A percentile compares a stretch with the other conserved stretches of the same genome.
These are phyloP conservation scores for Micromussa lordhowensis DNA, from an alignment of 92 coral and sea anemone genomes.

Conservation along the genomic window DNA sequence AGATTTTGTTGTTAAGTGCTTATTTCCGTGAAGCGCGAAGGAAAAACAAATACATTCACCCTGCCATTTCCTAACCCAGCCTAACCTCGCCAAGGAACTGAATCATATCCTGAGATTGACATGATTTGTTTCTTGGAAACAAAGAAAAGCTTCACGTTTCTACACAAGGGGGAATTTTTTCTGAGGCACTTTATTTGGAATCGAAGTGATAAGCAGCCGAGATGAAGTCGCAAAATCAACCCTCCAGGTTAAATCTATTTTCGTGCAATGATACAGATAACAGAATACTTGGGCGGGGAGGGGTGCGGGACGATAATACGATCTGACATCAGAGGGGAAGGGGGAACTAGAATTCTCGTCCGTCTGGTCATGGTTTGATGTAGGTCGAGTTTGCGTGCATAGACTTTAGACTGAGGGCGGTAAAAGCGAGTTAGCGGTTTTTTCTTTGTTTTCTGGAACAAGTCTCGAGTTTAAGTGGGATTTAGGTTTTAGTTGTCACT, in stretches of 20 bases:
- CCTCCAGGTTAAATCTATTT: neutral
- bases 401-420: neutral
- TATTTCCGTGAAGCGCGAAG: neutral
- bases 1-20: neutral
- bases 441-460: slow-evolving; percentile 3
- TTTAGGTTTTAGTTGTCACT: neutral
- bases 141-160: neutral
- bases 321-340: neutral
- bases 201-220: neutral
- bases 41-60: neutral
- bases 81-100: neutral
- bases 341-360: neutral
- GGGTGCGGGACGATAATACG: neutral
- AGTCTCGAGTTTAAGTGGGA: slow-evolving; percentile 34
- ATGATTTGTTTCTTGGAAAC: neutral
- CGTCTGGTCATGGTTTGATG: neutral
- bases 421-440: slow-evolving; percentile 8
- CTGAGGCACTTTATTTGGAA: neutral
- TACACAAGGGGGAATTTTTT: neutral
- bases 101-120: neutral
- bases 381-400: slow-evolving; percentile 41
- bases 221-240: neutral
- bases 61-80: neutral
- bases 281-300: neutral
- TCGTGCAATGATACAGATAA: neutral